A percentile compares a stretch with the other conserved stretches of the same genome.
These are phyloP conservation scores for Apocheima hispidaria DNA, from an alignment of 2,888 invertebrate species.

Conservation along the genomic window DNA sequence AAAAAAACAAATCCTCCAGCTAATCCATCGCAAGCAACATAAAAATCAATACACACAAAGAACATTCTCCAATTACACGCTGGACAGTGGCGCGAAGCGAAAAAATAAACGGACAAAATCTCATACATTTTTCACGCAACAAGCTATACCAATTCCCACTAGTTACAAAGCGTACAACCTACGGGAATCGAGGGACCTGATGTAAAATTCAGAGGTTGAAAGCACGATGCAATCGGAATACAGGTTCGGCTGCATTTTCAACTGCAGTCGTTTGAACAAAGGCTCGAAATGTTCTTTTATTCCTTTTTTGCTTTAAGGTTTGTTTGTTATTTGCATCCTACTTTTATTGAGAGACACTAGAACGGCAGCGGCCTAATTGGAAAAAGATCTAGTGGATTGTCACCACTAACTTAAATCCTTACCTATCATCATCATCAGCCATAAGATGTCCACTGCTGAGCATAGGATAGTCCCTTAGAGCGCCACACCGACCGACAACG, in stretches of 20 bases:
- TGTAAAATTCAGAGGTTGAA: slow-evolving; percentile 78
- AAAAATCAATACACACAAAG: slow-evolving; percentile 48
- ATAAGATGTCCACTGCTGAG: too few species aligned
- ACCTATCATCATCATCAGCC: too few species aligned
- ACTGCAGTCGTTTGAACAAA: slow-evolving; percentile 63
- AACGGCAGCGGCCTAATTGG: too few species aligned
- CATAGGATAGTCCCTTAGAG: too few species aligned
- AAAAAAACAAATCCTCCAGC: not conserved
- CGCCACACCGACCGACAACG: too few species aligned
- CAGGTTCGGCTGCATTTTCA: slow-evolving; percentile 71
- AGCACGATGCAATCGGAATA: slow-evolving; percentile 77
- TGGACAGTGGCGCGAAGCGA: slow-evolving; percentile 66
- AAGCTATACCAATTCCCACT: slow-evolving; percentile 78
- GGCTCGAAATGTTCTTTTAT: slow-evolving; percentile 53
- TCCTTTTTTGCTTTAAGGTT: slow-evolving; percentile 47
- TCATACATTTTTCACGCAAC: slow-evolving; percentile 80
- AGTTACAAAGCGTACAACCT: slow-evolving; percentile 64
- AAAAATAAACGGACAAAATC: slow-evolving; percentile 80
- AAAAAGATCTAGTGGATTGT: too few species aligned
- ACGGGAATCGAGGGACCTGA: slow-evolving; percentile 65
- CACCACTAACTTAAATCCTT: too few species aligned
- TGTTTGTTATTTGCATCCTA: slow-evolving; percentile 13
- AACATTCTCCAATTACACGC: slow-evolving; percentile 74
- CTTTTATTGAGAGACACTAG: slow-evolving; percentile 1
- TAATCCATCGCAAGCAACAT: slow-evolving; percentile 15